Evolutionary conservation across 2,888 invertebrate genomes (phyloP), one percentile per base, ranked within the genome.

Genomic region (Epinotia demarniana): DNA sequence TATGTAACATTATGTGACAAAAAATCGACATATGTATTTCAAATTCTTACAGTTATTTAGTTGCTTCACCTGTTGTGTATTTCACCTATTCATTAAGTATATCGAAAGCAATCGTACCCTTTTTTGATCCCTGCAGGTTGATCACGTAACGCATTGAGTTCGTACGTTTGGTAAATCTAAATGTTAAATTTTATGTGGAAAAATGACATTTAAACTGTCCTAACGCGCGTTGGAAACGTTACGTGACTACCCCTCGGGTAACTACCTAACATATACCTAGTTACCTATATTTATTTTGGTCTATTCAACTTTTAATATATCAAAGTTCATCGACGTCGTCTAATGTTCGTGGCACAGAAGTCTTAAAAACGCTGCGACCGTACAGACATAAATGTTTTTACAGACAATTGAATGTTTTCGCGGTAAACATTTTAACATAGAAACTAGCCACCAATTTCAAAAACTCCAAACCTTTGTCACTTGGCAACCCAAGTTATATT

Each of bases 401-500:
- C 69, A 73, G 18, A 68, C 43, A 49, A 73, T 68, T 68, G 68
- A 68, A 18, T 27, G 18, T 68, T 66, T 64, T 55, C 5, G 64
- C 69, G 66, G 73, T 43, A 73, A 71, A 72, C 76, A 63, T 53
- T 33, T 72, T 57, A 64, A 58, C 66, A 64, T 58, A 63, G 64
- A 70, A 39, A 71, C 70, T 71, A 55, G 75, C 64, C 75, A 75
- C 58, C 70, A 66, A 72, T 72, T 72, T 72, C 55, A 71, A 67
- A 71, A 71, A 66, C 64, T 49, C 71, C 66, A 67, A 66, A 67
- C 19, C 46, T 72, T 75, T 67, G 62, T 71, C 63, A 33, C 63
- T 39, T 16, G 39, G 62, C 58, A 61, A 49, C 70, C 64, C 74
- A 70, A 64, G 64, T 64, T 64, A 60, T 70, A 74, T 69, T 60